Conservation (phyloP, 1,140 invertebrate species). For the Limonius californicus region DNA sequence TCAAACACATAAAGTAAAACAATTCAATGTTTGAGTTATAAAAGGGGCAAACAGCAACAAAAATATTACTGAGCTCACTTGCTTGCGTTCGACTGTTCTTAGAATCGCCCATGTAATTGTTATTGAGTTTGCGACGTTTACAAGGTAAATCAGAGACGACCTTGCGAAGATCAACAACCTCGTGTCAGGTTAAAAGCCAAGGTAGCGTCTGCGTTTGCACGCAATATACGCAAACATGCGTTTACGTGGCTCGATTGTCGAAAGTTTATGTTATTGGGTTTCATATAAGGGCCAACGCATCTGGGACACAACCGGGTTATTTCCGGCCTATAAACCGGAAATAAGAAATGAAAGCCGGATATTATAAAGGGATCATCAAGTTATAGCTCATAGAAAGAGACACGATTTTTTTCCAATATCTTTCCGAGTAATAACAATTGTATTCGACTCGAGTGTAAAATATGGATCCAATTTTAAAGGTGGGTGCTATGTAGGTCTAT, state of each 20-base stretch:
- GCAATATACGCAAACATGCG: neutral
- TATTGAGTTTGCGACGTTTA: too few species aligned
- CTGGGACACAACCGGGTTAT: neutral
- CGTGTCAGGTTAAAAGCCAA: too few species aligned
- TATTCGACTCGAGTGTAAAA: neutral
- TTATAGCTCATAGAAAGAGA: conserved; percentile 10
- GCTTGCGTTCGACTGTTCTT: too few species aligned
- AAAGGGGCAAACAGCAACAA: too few species aligned
- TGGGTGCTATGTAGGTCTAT: neutral
- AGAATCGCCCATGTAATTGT: too few species aligned
- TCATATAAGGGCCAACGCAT: neutral
- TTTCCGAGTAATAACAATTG: conserved; percentile 3
- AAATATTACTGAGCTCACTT: too few species aligned
- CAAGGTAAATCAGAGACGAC: too few species aligned
- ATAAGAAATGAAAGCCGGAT: conserved; percentile 9
- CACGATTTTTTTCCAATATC: conserved; percentile 11
- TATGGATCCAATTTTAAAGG: conserved; percentile 6
- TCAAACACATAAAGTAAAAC: too few species aligned
- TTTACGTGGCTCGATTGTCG: neutral
- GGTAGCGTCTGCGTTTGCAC: too few species aligned
- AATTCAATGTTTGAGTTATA: too few species aligned
- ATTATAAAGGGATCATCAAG: conserved; percentile 7
- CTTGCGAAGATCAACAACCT: too few species aligned
- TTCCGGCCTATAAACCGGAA: conserved; percentile 5
- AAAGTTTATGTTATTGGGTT: conserved; percentile 1